These are phyloP conservation scores for Prionace glauca DNA, from an alignment of 2,797 vertebrate species.

Conservation along the genomic window DNA sequence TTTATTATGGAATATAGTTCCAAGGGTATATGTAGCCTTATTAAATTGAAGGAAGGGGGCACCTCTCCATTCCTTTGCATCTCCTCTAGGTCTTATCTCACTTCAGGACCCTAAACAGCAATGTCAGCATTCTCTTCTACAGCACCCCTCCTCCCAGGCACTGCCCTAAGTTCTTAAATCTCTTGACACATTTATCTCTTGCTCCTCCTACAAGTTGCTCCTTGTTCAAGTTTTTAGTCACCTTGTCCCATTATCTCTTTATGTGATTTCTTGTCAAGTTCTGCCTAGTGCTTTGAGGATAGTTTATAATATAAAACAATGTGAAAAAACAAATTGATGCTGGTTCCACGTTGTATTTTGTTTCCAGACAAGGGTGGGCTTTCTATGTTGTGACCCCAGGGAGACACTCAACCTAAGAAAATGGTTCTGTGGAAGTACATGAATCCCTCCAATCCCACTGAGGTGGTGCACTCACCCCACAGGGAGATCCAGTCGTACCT, in stretches of 20 bases:
- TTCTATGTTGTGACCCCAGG: not conserved
- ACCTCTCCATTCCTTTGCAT: not conserved
- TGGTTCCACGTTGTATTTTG: not conserved
- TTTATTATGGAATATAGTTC: not conserved
- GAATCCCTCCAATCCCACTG: not conserved
- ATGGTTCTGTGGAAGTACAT: not conserved
- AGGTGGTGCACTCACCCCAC: not conserved
- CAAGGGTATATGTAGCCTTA: not conserved
- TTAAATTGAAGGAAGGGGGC: not conserved
- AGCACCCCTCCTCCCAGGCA: not conserved
- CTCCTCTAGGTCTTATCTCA: not conserved
- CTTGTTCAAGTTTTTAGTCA: not conserved
- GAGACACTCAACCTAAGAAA: not conserved
- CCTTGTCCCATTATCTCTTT: not conserved
- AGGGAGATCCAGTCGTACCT: not conserved
- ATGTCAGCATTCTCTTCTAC: not conserved
- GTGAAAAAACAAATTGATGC: not conserved
- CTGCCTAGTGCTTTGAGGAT: not conserved
- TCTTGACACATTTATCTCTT: not conserved
- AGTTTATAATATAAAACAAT: not conserved
- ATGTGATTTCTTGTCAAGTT: not conserved
- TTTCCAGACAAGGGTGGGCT: not conserved
- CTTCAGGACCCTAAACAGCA: not conserved
- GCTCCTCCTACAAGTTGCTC: not conserved
- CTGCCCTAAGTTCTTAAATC: not conserved